These are phyloP conservation scores for Axis porcinus DNA, from an alignment of 2,113 vertebrate genomes.

Conservation along the genomic window DNA sequence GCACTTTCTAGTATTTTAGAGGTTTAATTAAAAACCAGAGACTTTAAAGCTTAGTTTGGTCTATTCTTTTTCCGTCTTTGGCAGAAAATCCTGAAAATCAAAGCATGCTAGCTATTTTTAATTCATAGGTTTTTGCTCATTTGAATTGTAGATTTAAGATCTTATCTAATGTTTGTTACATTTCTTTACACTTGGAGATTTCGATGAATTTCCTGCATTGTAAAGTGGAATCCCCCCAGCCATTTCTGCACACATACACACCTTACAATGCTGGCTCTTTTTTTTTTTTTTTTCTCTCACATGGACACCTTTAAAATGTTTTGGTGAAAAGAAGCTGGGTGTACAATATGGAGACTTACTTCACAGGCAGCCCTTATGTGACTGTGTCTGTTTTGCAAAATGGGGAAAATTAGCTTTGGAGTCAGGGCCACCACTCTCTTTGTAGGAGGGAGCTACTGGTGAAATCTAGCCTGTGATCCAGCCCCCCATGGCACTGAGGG, in stretches of 20 bases:
- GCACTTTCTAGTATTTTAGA: not conserved
- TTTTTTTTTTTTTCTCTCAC: not conserved
- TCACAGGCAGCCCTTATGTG: not conserved
- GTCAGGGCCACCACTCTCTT: not conserved
- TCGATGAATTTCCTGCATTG: not conserved
- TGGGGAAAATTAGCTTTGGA: not conserved
- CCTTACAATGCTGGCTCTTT: not conserved
- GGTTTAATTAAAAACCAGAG: slow-evolving; percentile 3
- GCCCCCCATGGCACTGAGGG: rapidly evolving
- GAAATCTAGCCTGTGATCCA: not conserved
- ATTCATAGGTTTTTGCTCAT: slow-evolving; percentile 36
- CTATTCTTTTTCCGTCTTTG: not conserved
- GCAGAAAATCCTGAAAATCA: slow-evolving; percentile 33
- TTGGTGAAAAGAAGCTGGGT: not conserved
- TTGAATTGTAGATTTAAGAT: not conserved
- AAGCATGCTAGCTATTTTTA: slow-evolving; percentile 27
- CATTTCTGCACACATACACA: no score
- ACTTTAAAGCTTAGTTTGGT: not conserved
- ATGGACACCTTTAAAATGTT: not conserved
- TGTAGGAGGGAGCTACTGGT: rapidly evolving
- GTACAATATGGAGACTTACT: not conserved
- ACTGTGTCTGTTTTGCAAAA: not conserved
- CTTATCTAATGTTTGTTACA: not conserved
- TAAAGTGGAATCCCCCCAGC: not conserved
- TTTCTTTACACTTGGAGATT: slow-evolving; percentile 22